These are phyloP conservation scores for Porites divaricata DNA, from an alignment of 92 coral and sea anemone genomes.

Conservation along the genomic window DNA sequence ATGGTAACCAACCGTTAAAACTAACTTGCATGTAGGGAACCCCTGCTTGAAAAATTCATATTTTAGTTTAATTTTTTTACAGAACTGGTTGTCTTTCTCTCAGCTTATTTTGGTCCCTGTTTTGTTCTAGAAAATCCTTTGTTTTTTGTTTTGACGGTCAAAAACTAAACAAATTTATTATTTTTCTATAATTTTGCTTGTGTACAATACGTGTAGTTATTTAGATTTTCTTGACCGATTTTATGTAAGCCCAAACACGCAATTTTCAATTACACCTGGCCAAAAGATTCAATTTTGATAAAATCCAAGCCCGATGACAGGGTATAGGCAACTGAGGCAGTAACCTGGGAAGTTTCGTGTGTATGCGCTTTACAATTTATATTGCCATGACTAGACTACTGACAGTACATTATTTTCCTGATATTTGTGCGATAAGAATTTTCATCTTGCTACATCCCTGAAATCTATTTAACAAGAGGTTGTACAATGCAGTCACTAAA, in stretches of 20 bases:
- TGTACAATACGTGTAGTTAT: not conserved
- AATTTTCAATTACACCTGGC: too few species aligned
- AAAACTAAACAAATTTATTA: not conserved
- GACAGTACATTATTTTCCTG: too few species aligned
- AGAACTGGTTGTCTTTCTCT: not conserved
- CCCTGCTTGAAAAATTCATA: not conserved
- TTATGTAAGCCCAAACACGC: not conserved
- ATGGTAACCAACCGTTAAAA: not conserved
- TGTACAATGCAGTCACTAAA: too few species aligned
- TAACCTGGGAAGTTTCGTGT: too few species aligned
- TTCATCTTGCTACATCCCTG: too few species aligned
- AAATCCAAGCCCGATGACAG: too few species aligned
- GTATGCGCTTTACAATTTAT: too few species aligned
- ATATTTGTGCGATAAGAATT: too few species aligned
- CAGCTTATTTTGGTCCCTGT: not conserved
- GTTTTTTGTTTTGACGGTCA: conserved; percentile 1
- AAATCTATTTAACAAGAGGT: too few species aligned
- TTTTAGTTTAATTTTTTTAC: not conserved
- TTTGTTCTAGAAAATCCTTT: not conserved
- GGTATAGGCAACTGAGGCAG: too few species aligned
- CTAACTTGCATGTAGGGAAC: not conserved
- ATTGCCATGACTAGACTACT: too few species aligned
- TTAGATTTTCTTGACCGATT: not conserved
- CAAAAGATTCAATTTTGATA: too few species aligned
- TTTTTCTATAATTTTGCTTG: not conserved